These are phyloP conservation scores for Pissodes strobi DNA, from an alignment of 1,140 invertebrate genomes.

Conservation along the genomic window DNA sequence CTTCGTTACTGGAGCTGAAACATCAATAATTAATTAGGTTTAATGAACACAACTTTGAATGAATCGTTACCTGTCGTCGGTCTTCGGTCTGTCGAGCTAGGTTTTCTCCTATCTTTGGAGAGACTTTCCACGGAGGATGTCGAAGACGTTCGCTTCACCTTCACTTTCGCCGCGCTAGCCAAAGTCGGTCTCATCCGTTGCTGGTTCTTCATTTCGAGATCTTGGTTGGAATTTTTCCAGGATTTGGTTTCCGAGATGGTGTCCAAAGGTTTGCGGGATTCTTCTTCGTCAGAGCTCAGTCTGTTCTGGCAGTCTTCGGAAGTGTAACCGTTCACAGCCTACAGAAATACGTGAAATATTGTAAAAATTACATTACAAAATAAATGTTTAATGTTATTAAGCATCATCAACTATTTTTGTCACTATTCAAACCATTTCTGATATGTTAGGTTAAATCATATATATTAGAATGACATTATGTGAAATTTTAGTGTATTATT, in stretches of 20 bases:
- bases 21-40: not conserved
- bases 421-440: too few relatives aligned
- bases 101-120: constrained; percentile 38
- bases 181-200: constrained; percentile 37
- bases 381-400: not conserved
- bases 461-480: too few relatives aligned
- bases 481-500: too few relatives aligned
- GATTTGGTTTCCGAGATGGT: constrained; percentile 58
- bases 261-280: constrained; percentile 44
- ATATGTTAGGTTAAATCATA: too few relatives aligned
- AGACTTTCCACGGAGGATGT: constrained; percentile 58
- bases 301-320: constrained; percentile 55
- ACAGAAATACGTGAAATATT: not conserved
- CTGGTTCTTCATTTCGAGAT: constrained; percentile 30
- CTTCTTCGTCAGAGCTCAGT: constrained; percentile 50
- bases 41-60: not conserved
- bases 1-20: constrained; percentile 3
- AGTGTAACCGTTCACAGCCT: constrained; percentile 59
- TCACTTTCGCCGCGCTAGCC: constrained; percentile 26
- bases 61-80: not conserved
- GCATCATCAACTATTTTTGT: too few relatives aligned
- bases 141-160: constrained; percentile 50
- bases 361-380: not conserved
- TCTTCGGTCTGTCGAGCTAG: constrained; percentile 2
- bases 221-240: constrained; percentile 41